Evolutionary conservation across 2,888 invertebrate species (phyloP).

Genomic region (Lepetodrilus schrolli): DNA sequence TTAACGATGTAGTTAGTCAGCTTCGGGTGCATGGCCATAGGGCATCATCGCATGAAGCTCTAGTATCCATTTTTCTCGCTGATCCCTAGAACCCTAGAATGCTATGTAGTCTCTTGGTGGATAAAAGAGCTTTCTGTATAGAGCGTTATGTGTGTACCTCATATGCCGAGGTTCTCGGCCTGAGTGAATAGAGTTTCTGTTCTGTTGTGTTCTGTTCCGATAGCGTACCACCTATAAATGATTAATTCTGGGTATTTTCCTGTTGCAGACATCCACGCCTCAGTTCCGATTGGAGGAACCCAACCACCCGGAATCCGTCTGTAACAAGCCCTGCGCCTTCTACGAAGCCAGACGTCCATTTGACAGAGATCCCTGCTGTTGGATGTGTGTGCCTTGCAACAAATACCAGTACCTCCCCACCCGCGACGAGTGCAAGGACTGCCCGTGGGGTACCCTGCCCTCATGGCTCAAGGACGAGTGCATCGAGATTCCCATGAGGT

Average conservation of each 20-base stretch:
- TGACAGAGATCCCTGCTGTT: conserved; percentile 83
- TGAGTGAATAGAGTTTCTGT: too few relatives aligned
- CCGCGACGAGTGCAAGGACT: conserved; percentile 82
- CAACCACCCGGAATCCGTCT: conserved; percentile 89
- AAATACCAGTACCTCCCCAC: conserved; percentile 81
- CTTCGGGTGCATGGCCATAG: too few relatives aligned
- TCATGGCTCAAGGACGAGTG: conserved; percentile 81
- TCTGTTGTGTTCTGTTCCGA: too few relatives aligned
- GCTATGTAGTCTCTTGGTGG: too few relatives aligned
- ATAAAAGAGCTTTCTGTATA: too few relatives aligned
- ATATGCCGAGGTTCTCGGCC: too few relatives aligned
- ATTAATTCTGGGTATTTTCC: neutral
- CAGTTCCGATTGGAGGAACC: conserved; percentile 88
- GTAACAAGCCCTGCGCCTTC: conserved; percentile 89
- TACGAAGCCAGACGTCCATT: conserved; percentile 94
- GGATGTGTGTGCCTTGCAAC: conserved; percentile 82
- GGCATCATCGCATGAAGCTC: too few relatives aligned
- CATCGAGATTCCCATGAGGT: conserved; percentile 77
- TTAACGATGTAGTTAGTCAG: too few relatives aligned
- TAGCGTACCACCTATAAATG: neutral
- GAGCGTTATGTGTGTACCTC: too few relatives aligned
- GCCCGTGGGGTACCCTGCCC: conserved; percentile 87
- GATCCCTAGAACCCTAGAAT: too few relatives aligned
- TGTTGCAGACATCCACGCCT: conserved; percentile 78
- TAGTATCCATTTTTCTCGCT: too few relatives aligned